Base-by-base conservation (phyloP, 2,888 invertebrate genomes). In the Harpalus rufipes region DNA sequence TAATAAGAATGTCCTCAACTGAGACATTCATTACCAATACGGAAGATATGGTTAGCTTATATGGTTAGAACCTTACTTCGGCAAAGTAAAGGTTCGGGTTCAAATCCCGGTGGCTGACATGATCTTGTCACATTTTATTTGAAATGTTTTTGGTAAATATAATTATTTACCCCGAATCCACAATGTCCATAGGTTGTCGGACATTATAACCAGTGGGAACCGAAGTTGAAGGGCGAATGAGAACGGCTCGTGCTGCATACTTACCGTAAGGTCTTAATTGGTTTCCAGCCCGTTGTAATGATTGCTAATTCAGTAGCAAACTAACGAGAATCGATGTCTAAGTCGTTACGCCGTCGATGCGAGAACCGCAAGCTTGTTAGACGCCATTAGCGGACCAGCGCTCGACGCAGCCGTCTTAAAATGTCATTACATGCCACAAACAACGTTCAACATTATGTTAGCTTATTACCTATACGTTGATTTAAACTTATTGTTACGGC, bases 271-370 rank as follows among this genome's bases (percentile, higher is more conserved):
- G 72, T 74, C 72, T 86, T 86, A 86, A 83, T 81, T 85, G 85
- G 86, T 86, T 86, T 83, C 61, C 59, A 81, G 84, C 78, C 84
- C 81, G 85, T 86, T 82, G 86, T 86, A 87, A 87, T 86, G 85
- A 85, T 85, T 81, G 85, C 85, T 87, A 87, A 86, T 87, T 86
- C 83, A 85, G 85, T 79, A 85, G 85, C 85, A 81, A 72, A 81
- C 84, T 86, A 87, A 86, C 86, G 86, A 84, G 86, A 86, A 87
- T 86, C 86, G 85, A 87, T 87, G 85, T 72, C 74, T 32, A 41
- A 41, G 63, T 81, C 85, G 76, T 81, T 81, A 81, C 65, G 81
- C 44, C 68, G 56, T 56, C 81, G 81, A 68, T 81, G 68, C 81
- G 10, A 39, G 68, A 68, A 81, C 81, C 81, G 68, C 81, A 81